Evolutionary conservation across 2,888 invertebrate species (phyloP).

Genomic region (Agrotis segetum): DNA sequence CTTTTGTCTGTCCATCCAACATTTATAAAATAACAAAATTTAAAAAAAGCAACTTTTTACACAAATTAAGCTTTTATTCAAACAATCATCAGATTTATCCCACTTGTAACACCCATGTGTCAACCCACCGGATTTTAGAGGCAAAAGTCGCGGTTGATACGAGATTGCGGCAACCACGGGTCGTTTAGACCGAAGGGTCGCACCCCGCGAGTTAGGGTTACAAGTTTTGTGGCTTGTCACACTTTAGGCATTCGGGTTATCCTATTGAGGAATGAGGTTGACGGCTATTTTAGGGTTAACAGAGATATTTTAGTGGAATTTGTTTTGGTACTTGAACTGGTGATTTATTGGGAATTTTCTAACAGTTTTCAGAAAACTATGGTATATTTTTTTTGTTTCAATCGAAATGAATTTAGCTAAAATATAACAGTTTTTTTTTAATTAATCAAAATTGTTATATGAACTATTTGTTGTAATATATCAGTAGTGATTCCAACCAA

Average conservation of each 20-base stretch:
- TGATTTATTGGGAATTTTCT: background rate
- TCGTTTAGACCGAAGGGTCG: conserved; percentile 70
- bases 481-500: background rate
- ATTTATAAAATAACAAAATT: too few species aligned
- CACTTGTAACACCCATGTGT: conserved; percentile 55
- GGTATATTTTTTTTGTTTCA: too few species aligned
- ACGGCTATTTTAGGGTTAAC: conserved; percentile 45
- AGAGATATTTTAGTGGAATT: conserved; percentile 39
- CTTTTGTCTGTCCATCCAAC: too few species aligned
- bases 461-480: too few species aligned
- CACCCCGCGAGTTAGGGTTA: conserved; percentile 78
- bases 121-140: conserved; percentile 67
- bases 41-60: background rate
- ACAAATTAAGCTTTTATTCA: conserved; percentile 7
- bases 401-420: too few species aligned
- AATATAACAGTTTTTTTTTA: too few species aligned
- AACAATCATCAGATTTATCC: conserved; percentile 67
- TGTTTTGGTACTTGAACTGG: background rate
- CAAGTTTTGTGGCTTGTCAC: conserved; percentile 71
- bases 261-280: conserved; percentile 59
- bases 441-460: too few species aligned
- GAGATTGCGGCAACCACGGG: conserved; percentile 73
- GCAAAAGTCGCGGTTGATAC: conserved; percentile 75
- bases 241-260: conserved; percentile 69
- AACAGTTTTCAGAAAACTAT: background rate